Base-by-base conservation (phyloP, 2,888 invertebrate species). In the Thereva nobilitata region DNA sequence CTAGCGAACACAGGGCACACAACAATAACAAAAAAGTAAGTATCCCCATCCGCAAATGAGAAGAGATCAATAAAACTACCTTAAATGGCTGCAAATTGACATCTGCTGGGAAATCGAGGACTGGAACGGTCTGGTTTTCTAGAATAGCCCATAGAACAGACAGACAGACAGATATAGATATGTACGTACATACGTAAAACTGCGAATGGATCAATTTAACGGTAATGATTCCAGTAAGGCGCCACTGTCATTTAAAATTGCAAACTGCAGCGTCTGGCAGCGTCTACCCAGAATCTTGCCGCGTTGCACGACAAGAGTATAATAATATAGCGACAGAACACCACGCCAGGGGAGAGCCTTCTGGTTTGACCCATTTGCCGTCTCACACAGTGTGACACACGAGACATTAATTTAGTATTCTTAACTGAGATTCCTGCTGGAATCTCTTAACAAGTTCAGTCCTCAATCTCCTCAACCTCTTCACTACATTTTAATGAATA, bases 1-100 rank as follows among this genome's bases (percentile, higher is more conserved):
- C 9, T 41, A 38, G 44, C 56, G 23, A 2, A 4, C 34, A 35
- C 44, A 45, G 50, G 42, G 38, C 44, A n/a, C 38, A n/a, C 9
- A 23, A 40, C 23, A 40, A 55, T 12, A 64, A 64, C 49, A 53
- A 64, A 64, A 61, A 55, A 55, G 45, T n/a, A 9, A 8, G 23
- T 12, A 47, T 47, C 47, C 6, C 4, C 10, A 38, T 45, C 54
- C 40, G 54, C 23, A 54, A 64, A 64, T 55, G 47, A 64, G 64
- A 23, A 23, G 23, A 64, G 40, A 55, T 64, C 64, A 34, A 64
- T 54, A 54, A 64, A 64, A 55, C 53, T 64, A 64, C 64, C 64
- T 64, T 64, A 64, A 64, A 64, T 64, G 64, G 64, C 38, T 55
- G 55, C 12, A 64, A 64, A 64, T 64, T 64, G 64, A 64, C 64